A percentile compares a stretch with the other conserved stretches of the same genome.
Conservation (phyloP, 92 coral and sea anemone species). For the Meandrina meandrites region DNA sequence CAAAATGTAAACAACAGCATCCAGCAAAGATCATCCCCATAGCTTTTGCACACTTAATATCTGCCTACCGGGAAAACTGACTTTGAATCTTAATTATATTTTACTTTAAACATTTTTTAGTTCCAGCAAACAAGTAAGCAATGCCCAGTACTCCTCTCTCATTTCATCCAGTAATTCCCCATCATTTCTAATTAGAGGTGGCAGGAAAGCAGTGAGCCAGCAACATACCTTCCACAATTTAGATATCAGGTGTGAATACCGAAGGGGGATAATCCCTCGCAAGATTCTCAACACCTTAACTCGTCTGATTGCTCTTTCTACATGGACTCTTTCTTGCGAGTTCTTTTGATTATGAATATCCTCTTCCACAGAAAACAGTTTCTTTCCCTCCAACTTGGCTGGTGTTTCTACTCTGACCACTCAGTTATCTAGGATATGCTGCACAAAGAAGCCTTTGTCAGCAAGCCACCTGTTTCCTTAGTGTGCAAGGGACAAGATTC, state of each 20-base stretch:
- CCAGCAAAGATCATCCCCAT: no score
- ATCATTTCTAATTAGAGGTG: slow-evolving; percentile 36
- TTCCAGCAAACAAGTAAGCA: background rate
- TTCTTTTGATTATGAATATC: slow-evolving; percentile 52
- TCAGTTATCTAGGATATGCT: slow-evolving; percentile 65
- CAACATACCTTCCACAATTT: slow-evolving; percentile 62
- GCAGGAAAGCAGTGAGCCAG: slow-evolving; percentile 49
- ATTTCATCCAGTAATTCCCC: slow-evolving; percentile 19
- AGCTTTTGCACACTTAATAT: no score
- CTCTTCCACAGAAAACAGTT: slow-evolving; percentile 49
- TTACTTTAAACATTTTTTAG: no score
- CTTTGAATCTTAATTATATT: background rate
- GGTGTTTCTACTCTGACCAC: slow-evolving; percentile 68
- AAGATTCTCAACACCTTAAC: slow-evolving; percentile 45
- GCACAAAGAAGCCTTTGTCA: slow-evolving; percentile 65
- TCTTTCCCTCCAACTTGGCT: slow-evolving; percentile 49
- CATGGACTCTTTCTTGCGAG: slow-evolving; percentile 58
- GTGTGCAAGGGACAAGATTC: slow-evolving; percentile 42
- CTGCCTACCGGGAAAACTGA: background rate
- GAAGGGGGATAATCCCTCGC: slow-evolving; percentile 40
- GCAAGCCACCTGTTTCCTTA: slow-evolving; percentile 61
- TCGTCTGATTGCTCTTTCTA: slow-evolving; percentile 39
- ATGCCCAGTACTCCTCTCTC: slow-evolving; percentile 4
- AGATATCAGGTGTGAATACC: slow-evolving; percentile 35
- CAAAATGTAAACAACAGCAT: no score